Evolutionary conservation across 2,797 vertebrate species (phyloP).

Genomic region (Phrynocephalus vlangalii): DNA sequence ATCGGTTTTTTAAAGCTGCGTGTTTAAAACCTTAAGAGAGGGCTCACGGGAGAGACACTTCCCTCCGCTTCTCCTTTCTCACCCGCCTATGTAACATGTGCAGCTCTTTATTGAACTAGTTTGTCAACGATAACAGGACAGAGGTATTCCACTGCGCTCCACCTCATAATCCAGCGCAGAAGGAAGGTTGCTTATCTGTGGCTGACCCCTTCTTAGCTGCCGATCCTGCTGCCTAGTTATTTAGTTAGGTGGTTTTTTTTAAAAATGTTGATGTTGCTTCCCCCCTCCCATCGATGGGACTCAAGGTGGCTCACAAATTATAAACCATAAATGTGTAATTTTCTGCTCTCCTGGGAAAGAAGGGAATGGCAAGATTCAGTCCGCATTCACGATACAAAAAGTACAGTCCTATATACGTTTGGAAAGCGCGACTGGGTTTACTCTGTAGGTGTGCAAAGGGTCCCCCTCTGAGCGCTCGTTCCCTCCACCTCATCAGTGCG

Average conservation of each 20-base stretch:
- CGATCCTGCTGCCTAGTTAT: neutral
- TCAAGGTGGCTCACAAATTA: too few relatives aligned
- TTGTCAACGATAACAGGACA: neutral
- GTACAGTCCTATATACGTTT: neutral
- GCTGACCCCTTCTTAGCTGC: too few relatives aligned
- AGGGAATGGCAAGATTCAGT: rapidly evolving
- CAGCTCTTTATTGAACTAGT: neutral
- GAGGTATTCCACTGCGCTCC: neutral
- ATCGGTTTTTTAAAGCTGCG: neutral
- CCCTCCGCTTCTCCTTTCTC: neutral
- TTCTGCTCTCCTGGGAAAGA: neutral
- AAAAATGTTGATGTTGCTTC: too few relatives aligned
- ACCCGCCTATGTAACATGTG: too few relatives aligned
- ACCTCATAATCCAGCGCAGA: neutral
- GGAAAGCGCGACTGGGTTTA: neutral
- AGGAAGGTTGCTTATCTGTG: neutral
- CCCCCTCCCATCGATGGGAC: too few relatives aligned
- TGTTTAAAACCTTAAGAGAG: neutral
- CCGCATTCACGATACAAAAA: neutral
- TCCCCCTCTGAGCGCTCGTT: neutral
- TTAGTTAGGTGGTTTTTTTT: neutral
- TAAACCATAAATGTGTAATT: too few relatives aligned
- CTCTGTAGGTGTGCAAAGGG: neutral
- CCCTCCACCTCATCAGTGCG: too few relatives aligned
- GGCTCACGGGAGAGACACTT: neutral